Evolutionary conservation across 2,113 vertebrate species (phyloP).

Genomic region (Myotis davidii): DNA sequence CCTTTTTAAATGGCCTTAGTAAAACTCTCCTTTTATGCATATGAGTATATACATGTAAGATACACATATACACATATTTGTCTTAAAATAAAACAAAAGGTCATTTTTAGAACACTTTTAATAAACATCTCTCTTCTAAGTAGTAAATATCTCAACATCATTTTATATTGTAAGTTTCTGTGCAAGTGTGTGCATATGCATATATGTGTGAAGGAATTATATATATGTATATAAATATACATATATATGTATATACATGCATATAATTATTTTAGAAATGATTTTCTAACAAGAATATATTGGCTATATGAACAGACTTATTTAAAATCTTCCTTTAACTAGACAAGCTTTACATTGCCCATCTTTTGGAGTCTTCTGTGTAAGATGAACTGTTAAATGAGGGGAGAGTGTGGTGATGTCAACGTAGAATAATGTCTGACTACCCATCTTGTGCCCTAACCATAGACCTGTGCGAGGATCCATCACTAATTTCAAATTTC

Average conservation of each 20-base stretch:
- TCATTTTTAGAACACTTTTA: neutral
- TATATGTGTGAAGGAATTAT: neutral
- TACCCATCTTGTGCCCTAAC: neutral
- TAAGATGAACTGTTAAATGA: constrained; percentile 25
- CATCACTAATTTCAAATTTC: constrained; percentile 63
- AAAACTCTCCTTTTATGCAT: neutral
- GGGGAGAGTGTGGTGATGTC: neutral
- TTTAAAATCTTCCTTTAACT: constrained; percentile 14
- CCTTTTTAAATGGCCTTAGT: neutral
- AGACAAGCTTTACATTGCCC: neutral
- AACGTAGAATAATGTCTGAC: constrained; percentile 33
- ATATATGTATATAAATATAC: no score
- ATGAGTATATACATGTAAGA: neutral
- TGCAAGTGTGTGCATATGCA: neutral
- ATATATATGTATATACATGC: no score
- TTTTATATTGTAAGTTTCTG: neutral
- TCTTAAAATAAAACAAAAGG: neutral
- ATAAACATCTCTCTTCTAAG: neutral
- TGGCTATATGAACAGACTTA: neutral
- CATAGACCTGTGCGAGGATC: constrained; percentile 43
- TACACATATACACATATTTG: neutral
- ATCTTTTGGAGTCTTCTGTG: neutral
- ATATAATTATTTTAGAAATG: neutral
- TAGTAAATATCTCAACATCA: neutral
- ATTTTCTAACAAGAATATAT: neutral